These are phyloP conservation scores for Philopotamus ludificatus DNA, from an alignment of 1,140 invertebrate species.

Conservation along the genomic window DNA sequence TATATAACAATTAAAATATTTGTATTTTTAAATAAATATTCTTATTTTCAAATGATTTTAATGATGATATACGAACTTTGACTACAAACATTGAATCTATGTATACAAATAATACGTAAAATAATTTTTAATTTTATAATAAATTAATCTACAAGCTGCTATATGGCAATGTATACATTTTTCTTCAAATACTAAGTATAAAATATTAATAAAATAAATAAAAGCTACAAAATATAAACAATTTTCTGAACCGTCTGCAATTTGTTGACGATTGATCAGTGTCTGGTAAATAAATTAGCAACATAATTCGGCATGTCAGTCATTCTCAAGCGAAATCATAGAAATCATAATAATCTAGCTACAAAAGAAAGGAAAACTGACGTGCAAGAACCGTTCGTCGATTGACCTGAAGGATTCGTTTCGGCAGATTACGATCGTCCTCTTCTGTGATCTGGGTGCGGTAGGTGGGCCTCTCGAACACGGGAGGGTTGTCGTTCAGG, in stretches of 20 bases:
- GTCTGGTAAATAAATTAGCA: too few species aligned
- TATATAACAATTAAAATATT: slow-evolving; percentile 1
- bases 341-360: slow-evolving; percentile 12
- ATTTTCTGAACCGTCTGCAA: too few species aligned
- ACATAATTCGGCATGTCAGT: too few species aligned
- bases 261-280: too few species aligned
- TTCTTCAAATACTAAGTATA: too few species aligned
- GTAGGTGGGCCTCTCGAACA: slow-evolving; percentile 66
- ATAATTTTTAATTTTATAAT: too few species aligned
- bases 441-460: slow-evolving; percentile 67
- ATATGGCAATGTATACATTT: too few species aligned
- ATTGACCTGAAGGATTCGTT: slow-evolving; percentile 62
- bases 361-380: slow-evolving; percentile 36
- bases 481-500: slow-evolving; percentile 64
- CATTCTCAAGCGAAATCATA: not conserved
- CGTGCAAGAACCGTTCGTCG: slow-evolving; percentile 33
- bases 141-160: too few species aligned
- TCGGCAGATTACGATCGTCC: slow-evolving; percentile 64
- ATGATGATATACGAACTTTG: not conserved
- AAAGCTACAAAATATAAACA: too few species aligned
- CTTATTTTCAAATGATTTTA: too few species aligned
- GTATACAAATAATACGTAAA: not conserved
- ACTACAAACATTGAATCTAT: not conserved
- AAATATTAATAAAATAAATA: too few species aligned
- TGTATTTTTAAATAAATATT: not conserved